Evolutionary conservation across 2,797 vertebrate genomes (phyloP), one percentile per base, ranked within the genome.

Genomic region (Spinibarbus caldwelli): DNA sequence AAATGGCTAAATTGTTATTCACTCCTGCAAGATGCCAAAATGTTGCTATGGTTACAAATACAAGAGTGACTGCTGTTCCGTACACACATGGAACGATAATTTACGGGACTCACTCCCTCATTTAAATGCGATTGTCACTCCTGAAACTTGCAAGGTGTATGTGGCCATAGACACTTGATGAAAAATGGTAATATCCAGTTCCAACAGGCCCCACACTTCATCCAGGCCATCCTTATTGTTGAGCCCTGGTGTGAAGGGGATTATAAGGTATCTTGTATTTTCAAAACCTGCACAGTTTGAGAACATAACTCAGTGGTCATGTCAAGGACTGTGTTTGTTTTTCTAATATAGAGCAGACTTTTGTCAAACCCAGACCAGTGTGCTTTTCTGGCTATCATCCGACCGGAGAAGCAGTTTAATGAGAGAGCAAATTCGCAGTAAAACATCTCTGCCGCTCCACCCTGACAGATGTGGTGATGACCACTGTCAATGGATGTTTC

Each of bases 381-480:
- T 67, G 57, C 15, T 23, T 72, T 38, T 11, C 64, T 82, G 78
- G 29, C 23, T n/a, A 71, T 72, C 23, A 43, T 78, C 59, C 26
- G n/a, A 72, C 66, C 19, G n/a, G 68, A 75, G 29, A n/a, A 57
- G 23, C 31, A 2, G 9, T 67, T 81, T 85, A 75, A 72, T 43
- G 49, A 78, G 49, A 80, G 47, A 68, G 62, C 68, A 66, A 2
- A 76, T 73, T 82, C 31, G 9, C 29, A 31, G 79, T 34, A 47
- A 76, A 80, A 47, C 38, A 59, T 64, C 23, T 41, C 9, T 36
- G 7, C 4, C 8, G 1, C 6, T n/a, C 59, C 47, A 78, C 36
- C n/a, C 12, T 54, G 72, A 84, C 34, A 68, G 73, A 84, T 77
- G 66, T 54, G 59, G 59, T 49, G 73, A 78, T 59, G 64, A 45